Evolutionary conservation across 2,113 vertebrate species (phyloP).

Genomic region (Synchiropus splendidus): DNA sequence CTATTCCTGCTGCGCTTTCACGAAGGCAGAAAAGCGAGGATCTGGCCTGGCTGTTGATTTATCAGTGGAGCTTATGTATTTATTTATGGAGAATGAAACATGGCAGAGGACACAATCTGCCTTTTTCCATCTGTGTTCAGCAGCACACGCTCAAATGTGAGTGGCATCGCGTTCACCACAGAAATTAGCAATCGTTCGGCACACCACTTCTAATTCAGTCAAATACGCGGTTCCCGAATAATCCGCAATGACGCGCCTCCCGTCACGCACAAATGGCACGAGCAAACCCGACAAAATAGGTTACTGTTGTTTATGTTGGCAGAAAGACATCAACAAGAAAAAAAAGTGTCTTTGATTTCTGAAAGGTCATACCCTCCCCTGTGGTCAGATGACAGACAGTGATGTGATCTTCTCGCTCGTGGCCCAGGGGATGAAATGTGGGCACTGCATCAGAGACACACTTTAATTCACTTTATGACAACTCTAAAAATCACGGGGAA

Average conservation of each 20-base stretch:
- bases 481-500: conserved; percentile 23
- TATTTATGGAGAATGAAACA: neutral
- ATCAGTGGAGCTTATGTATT: conserved; percentile 4
- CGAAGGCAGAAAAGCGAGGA: too few relatives aligned
- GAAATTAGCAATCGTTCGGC: conserved; percentile 13
- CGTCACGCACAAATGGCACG: conserved; percentile 8
- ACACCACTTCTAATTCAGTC: conserved; percentile 8
- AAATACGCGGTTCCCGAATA: conserved; percentile 9
- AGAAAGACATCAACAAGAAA: conserved; percentile 38
- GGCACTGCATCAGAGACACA: conserved; percentile 27
- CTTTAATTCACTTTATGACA: conserved; percentile 25
- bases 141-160: conserved; percentile 3
- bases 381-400: conserved; percentile 47
- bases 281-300: conserved; percentile 32
- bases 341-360: conserved; percentile 35
- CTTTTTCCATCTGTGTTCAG: conserved; percentile 5
- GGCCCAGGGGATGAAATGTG: conserved; percentile 39
- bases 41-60: conserved; percentile 1
- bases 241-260: conserved; percentile 2
- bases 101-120: neutral
- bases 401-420: conserved; percentile 43
- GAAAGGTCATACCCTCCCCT: conserved; percentile 48
- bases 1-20: too few relatives aligned
- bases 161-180: conserved; percentile 6
- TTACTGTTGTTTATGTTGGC: conserved; percentile 22